Conservation (phyloP, 2,113 vertebrate species). For the Pao palembangensis region DNA sequence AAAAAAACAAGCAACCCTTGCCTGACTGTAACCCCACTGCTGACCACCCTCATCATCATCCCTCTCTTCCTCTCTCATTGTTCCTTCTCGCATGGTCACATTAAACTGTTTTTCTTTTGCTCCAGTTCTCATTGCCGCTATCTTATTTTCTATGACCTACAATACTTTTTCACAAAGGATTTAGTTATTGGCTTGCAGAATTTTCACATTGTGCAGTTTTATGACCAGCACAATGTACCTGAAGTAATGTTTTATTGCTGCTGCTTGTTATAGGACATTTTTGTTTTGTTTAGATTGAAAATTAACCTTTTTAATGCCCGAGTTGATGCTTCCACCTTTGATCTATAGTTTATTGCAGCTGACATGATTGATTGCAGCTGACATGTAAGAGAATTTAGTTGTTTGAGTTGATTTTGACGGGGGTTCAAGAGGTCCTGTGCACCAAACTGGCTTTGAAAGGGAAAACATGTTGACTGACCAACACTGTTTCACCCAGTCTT, state of each 20-base stretch:
- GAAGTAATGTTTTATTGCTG: too few relatives aligned
- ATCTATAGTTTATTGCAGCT: slow-evolving; percentile 60
- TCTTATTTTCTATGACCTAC: slow-evolving; percentile 57
- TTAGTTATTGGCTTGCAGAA: neutral
- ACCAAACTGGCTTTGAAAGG: slow-evolving; percentile 10
- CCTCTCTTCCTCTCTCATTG: slow-evolving; percentile 46
- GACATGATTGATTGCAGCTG: too few relatives aligned
- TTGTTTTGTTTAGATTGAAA: neutral
- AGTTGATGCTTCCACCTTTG: slow-evolving; percentile 26
- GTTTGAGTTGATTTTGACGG: slow-evolving; percentile 19
- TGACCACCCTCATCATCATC: slow-evolving; percentile 37
- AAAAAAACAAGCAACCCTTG: slow-evolving; percentile 9
- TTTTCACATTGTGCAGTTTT: neutral
- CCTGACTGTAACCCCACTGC: slow-evolving; percentile 52
- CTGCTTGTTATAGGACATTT: neutral
- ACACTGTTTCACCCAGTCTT: slow-evolving; percentile 25
- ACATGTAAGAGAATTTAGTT: slow-evolving; percentile 39
- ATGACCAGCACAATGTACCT: neutral
- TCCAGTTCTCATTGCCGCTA: too few relatives aligned
- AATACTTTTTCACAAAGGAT: slow-evolving; percentile 48
- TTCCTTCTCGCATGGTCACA: slow-evolving; percentile 5
- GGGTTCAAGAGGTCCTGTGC: slow-evolving; percentile 27
- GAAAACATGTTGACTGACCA: neutral
- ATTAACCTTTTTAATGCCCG: neutral
- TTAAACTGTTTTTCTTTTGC: too few relatives aligned